Conservation (phyloP, 2,113 vertebrate species). For the Raphicerus campestris region DNA sequence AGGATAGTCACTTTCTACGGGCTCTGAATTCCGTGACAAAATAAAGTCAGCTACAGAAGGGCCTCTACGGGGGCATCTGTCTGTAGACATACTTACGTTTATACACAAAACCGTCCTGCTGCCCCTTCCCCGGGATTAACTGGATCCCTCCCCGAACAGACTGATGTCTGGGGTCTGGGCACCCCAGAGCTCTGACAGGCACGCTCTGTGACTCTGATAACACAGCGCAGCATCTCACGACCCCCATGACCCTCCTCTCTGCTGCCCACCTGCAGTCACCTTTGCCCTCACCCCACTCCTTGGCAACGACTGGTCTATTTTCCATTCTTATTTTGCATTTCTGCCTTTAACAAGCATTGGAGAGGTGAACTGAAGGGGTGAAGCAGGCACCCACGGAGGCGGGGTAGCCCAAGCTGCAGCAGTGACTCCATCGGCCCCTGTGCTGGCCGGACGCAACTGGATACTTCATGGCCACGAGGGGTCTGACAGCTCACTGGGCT, state of each 20-base stretch:
- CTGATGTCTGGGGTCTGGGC: not conserved
- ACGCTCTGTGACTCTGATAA: not conserved
- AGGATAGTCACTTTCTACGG: not conserved
- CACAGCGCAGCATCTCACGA: fast-evolving
- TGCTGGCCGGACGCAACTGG: not conserved
- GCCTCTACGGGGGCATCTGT: not conserved
- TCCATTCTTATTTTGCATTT: not conserved
- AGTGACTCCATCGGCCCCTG: not conserved
- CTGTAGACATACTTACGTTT: not conserved
- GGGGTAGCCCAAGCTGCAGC: not conserved
- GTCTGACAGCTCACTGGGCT: not conserved
- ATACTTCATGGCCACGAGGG: not conserved
- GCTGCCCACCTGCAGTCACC: not conserved
- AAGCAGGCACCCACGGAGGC: not conserved
- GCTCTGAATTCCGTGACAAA: not conserved
- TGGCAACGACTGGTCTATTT: not conserved
- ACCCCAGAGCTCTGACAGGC: not conserved
- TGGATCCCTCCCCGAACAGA: not conserved
- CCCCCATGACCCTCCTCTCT: fast-evolving
- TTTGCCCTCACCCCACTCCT: too few relatives aligned
- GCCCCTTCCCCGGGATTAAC: not conserved
- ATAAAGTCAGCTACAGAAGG: not conserved
- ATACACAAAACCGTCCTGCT: not conserved
- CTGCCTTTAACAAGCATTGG: not conserved
- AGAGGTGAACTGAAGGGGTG: not conserved